Percentiles rank a stretch among this genome's conserved stretches.
Conservation (phyloP, 2,888 invertebrate species). For the Chydorus sphaericus region DNA sequence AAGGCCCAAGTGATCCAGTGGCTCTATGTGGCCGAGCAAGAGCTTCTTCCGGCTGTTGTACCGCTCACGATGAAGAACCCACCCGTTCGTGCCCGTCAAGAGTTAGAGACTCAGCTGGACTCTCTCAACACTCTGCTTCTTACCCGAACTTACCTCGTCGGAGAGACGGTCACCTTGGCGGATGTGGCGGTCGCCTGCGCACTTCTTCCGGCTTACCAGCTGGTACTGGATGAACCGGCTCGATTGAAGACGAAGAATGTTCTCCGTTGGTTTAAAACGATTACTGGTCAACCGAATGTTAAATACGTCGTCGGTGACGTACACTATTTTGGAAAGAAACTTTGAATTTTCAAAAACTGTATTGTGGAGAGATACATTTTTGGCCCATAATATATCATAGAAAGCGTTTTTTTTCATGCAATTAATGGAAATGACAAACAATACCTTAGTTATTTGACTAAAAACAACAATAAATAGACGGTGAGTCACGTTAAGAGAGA, state of each 20-base stretch:
- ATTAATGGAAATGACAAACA: too few species aligned
- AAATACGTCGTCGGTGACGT: constrained; percentile 22
- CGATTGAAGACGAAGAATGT: constrained; percentile 27
- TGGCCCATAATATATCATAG: too few species aligned
- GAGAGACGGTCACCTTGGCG: constrained; percentile 31
- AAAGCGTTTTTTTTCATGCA: too few species aligned
- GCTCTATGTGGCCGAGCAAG: constrained; percentile 29
- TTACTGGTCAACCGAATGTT: constrained; percentile 29
- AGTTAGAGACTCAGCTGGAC: constrained; percentile 23
- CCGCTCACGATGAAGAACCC: constrained; percentile 1
- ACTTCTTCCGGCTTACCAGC: constrained; percentile 28
- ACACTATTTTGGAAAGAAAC: too few species aligned
- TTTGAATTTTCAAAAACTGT: too few species aligned
- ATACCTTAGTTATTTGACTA: too few species aligned
- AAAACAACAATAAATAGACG: background rate
- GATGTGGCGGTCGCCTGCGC: constrained; percentile 29
- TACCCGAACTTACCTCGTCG: constrained; percentile 30
- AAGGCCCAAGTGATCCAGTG: constrained; percentile 31
- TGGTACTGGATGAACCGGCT: constrained; percentile 23
- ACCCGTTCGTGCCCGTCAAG: constrained; percentile 23
- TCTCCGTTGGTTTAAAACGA: constrained; percentile 32
- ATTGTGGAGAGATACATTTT: too few species aligned
- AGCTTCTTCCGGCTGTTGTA: constrained; percentile 26
- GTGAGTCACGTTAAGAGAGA: background rate
- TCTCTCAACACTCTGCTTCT: constrained; percentile 26